These are phyloP conservation scores for Spinus pinus DNA, from an alignment of 2,797 vertebrate species.

Conservation along the genomic window DNA sequence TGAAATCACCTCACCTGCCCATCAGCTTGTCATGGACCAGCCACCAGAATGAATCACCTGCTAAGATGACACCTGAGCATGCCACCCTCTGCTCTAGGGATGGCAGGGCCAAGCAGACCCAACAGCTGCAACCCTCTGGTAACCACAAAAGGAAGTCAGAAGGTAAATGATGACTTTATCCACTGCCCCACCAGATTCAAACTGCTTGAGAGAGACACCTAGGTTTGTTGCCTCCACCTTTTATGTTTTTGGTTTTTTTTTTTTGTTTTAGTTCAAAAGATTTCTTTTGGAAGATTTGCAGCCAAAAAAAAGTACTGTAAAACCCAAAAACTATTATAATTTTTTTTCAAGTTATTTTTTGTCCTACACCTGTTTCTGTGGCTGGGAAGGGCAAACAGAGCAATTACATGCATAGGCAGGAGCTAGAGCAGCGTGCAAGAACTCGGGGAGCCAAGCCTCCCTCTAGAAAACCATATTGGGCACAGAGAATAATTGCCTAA, in stretches of 20 bases:
- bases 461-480: neutral
- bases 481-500: neutral
- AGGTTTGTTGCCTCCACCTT: neutral
- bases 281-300: neutral
- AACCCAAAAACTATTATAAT: rapidly evolving
- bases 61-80: neutral
- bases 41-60: constrained; percentile 1
- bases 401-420: neutral
- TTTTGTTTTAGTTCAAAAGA: neutral
- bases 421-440: neutral
- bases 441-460: neutral
- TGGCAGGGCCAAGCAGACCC: neutral
- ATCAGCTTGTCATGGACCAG: neutral
- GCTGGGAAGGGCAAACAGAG: neutral
- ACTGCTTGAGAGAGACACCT: neutral
- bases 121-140: neutral
- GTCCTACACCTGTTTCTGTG: neutral
- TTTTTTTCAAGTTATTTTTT: neutral
- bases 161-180: neutral
- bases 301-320: neutral
- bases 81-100: neutral
- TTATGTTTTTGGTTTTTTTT: neutral
- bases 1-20: constrained; percentile 41
- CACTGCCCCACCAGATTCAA: neutral
- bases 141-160: neutral